These are phyloP conservation scores for Pristiophorus japonicus DNA, from an alignment of 2,113 vertebrate species.

Conservation along the genomic window DNA sequence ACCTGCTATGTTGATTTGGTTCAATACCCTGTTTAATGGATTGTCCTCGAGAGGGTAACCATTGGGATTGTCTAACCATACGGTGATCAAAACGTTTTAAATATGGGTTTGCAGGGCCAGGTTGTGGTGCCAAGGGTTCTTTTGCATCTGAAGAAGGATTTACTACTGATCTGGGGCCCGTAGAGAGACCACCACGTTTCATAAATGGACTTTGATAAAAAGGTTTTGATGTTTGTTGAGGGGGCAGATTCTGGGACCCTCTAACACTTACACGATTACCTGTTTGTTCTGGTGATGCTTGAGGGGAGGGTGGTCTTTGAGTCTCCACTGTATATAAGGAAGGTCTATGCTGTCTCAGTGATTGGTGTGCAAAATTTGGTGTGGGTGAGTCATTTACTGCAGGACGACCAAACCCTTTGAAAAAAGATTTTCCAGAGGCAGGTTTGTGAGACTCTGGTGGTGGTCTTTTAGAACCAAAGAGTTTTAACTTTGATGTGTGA, in stretches of 20 bases:
- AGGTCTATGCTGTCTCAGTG: slow-evolving; percentile 46
- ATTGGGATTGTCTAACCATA: neutral
- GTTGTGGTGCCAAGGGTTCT: neutral
- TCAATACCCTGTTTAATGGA: neutral
- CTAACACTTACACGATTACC: neutral
- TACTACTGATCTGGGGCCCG: neutral
- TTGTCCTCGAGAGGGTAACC: neutral
- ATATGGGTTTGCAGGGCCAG: neutral
- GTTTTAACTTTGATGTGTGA: neutral
- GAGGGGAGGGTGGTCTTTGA: slow-evolving; percentile 42
- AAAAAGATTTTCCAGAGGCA: slow-evolving; percentile 37
- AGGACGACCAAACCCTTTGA: slow-evolving; percentile 41
- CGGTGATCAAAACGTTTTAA: neutral
- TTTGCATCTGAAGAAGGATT: neutral
- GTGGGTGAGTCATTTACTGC: slow-evolving; percentile 42
- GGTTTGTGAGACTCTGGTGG: neutral
- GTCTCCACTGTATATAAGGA: neutral
- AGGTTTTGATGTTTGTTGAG: slow-evolving; percentile 2
- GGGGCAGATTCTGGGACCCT: neutral
- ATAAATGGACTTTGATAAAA: neutral
- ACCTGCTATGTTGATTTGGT: neutral
- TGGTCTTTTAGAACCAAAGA: neutral
- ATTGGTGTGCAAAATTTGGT: slow-evolving; percentile 52
- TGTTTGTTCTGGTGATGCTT: slow-evolving; percentile 40
- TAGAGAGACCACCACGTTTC: neutral